phyloP scores from a whole-genome alignment of 2,113 vertebrate genomes.

The Papio anubis region DNA sequence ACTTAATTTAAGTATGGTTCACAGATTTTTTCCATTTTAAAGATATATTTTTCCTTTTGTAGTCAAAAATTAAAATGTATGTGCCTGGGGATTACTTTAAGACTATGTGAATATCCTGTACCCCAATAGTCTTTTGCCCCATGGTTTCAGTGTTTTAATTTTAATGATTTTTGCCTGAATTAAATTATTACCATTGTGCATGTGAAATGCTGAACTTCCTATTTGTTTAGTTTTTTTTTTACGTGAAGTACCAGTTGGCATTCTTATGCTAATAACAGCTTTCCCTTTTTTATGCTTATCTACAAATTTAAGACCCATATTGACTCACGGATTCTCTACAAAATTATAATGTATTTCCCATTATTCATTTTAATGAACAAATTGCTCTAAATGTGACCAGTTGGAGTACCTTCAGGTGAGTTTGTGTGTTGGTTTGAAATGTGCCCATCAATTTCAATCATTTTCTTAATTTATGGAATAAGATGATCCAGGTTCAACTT shows the following conservation, averaged over 20 bases:
- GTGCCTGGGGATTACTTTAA: not conserved
- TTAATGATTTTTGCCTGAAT: not conserved
- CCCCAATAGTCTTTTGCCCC: not conserved
- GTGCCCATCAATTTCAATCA: not conserved
- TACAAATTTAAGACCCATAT: not conserved
- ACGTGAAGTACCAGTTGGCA: not conserved
- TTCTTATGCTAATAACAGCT: not conserved
- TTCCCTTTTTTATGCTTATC: not conserved
- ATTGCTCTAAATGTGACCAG: not conserved
- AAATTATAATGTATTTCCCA: not conserved
- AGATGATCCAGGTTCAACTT: not conserved
- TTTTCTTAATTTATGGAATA: not conserved
- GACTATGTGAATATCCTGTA: not conserved
- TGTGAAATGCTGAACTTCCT: not conserved
- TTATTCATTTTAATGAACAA: not conserved
- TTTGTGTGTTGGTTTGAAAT: not conserved
- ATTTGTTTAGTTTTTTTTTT: not conserved
- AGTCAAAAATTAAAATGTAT: not conserved
- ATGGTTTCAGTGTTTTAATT: not conserved
- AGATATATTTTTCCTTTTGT: not conserved
- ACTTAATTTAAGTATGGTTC: not conserved
- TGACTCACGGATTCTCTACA: not conserved
- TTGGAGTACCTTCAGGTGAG: not conserved
- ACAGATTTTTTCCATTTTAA: not conserved
- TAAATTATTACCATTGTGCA: not conserved